Percentiles rank a stretch among this genome's conserved stretches.
These are phyloP conservation scores for Synodontis membranacea DNA, from an alignment of 2,113 vertebrate genomes.

Conservation along the genomic window DNA sequence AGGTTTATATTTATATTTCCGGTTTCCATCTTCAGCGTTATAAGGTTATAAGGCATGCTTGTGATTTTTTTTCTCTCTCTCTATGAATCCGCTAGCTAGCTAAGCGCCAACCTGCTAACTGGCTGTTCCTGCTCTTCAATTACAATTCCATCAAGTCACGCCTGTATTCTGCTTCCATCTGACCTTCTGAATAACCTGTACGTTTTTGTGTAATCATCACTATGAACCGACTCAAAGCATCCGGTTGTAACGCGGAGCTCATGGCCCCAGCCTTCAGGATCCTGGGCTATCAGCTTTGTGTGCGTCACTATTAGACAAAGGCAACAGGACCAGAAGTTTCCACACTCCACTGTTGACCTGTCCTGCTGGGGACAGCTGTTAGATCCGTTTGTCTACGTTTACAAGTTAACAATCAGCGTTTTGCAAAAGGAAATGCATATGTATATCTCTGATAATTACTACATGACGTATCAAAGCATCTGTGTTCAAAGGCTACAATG, in stretches of 20 bases:
- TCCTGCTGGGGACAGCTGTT: background rate
- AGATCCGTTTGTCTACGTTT: background rate
- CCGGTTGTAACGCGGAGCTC: background rate
- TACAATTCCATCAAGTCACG: background rate
- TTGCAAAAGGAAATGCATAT: background rate
- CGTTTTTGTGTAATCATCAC: too few relatives aligned
- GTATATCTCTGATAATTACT: background rate
- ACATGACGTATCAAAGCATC: too few relatives aligned
- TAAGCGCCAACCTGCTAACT: background rate
- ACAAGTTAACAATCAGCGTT: background rate
- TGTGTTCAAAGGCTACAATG: background rate
- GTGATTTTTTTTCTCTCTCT: background rate
- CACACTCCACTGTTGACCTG: constrained; percentile 5
- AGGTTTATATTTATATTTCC: background rate
- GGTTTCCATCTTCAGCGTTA: background rate
- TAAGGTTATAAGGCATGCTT: constrained; percentile 1
- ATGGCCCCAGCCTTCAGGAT: background rate
- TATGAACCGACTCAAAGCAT: background rate
- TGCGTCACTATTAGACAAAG: constrained; percentile 44
- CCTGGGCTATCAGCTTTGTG: constrained; percentile 9
- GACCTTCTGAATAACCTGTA: background rate
- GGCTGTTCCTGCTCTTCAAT: background rate
- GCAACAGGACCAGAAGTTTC: constrained; percentile 50
- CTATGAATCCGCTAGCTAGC: background rate
- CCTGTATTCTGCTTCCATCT: background rate